Evolutionary conservation across 2,888 invertebrate genomes (phyloP), one percentile per base, ranked within the genome.

Genomic region (Odontomyia ornata): DNA sequence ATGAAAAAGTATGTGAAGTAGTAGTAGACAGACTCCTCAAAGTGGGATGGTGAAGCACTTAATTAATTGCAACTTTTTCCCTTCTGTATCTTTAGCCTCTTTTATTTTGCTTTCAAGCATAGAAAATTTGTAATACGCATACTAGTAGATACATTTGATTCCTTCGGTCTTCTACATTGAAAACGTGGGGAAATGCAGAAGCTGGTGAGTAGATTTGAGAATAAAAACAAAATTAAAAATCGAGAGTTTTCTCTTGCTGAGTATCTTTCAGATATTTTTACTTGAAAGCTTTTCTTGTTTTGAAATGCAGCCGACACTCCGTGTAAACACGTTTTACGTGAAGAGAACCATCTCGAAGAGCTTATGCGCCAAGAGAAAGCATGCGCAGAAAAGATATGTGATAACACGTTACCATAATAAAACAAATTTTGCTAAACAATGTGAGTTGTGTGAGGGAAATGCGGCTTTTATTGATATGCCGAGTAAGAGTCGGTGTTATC

Each of bases 61-160:
- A 67, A 67, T 67, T 67, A 47, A 69, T 69, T 69, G 23, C 36
- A 30, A 30, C 69, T 69, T 69, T 47, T 69, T 30, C 27, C 62
- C 23, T 25, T 62, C 27, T 62, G 62, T 25, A 27, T 52, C n/a
- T 52, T 52, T n/a, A n/a, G n/a, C n/a, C n/a, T n/a, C n/a, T n/a
- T n/a, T n/a, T n/a, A n/a, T n/a, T n/a, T n/a, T n/a, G n/a, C n/a
- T 3, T 36, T 52, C 52, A 15, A 52, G 52, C 15, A 52, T 52
- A 52, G 18, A 52, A 4, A 52, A 52, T 52, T n/a, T 52, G 52
- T 52, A 52, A 52, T 15, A 52, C 52, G 4, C 15, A 52, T 18
- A 52, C 52, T 4, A 52, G 18, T 15, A 52, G 52, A 52, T 9
- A 18, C 4, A 52, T 15, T 52, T 52, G 52, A 52, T 52, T 52